phyloP scores from a whole-genome alignment of 1,140 invertebrate species.

The Drosophila erecta region DNA sequence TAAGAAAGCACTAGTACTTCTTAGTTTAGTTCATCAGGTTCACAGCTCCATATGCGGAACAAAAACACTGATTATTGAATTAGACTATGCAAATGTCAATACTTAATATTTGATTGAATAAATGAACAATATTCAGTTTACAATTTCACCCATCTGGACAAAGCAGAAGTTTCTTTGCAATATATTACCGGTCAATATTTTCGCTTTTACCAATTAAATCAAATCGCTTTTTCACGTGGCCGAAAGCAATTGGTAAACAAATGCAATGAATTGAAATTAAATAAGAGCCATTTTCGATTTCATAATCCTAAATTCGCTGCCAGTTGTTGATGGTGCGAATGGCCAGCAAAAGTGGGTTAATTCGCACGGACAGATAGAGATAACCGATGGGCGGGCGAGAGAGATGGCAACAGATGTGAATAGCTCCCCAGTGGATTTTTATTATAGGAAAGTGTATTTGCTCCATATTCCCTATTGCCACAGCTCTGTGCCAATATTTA shows the following conservation, averaged over 20 bases:
- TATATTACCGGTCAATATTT: constrained; percentile 21
- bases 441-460: constrained; percentile 2
- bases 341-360: constrained; percentile 68
- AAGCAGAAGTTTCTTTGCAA: neutral
- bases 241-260: constrained; percentile 39
- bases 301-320: constrained; percentile 57
- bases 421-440: constrained; percentile 9
- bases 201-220: constrained; percentile 41
- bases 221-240: constrained; percentile 3
- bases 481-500: constrained; percentile 38
- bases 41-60: neutral
- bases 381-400: neutral
- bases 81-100: neutral
- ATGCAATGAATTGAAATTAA: constrained; percentile 59
- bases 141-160: no score
- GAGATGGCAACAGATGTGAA: constrained; percentile 36
- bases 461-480: constrained; percentile 1
- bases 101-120: neutral
- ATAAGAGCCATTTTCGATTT: constrained; percentile 63
- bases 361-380: constrained; percentile 34
- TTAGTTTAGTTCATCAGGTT: neutral
- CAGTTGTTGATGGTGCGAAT: constrained; percentile 35
- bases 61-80: neutral
- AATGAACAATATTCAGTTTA: neutral
- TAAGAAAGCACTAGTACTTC: neutral